Percentiles rank a stretch among this genome's conserved stretches.
Evolutionary conservation across 2,113 vertebrate genomes (phyloP).

Genomic region (Phycodurus eques): DNA sequence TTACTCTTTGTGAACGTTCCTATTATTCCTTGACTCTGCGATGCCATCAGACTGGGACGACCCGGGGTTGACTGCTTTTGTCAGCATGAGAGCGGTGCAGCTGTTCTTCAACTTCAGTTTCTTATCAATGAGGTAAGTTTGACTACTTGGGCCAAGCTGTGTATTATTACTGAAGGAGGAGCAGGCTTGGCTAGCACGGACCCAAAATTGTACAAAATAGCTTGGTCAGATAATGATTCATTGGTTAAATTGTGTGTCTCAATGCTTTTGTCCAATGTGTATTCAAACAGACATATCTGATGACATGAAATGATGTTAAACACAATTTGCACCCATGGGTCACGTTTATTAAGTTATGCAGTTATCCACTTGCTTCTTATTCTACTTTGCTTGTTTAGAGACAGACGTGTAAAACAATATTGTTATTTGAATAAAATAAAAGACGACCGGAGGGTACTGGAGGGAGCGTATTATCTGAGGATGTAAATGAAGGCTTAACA

Average conservation of each 20-base stretch:
- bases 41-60: slow-evolving; percentile 88
- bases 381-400: too few relatives aligned
- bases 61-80: slow-evolving; percentile 96
- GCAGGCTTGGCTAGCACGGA: too few relatives aligned
- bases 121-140: slow-evolving; percentile 94
- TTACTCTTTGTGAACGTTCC: not conserved
- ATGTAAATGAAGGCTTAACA: not conserved
- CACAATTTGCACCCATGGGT: too few relatives aligned
- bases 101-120: slow-evolving; percentile 94
- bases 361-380: not conserved
- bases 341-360: too few relatives aligned
- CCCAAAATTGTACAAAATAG: not conserved
- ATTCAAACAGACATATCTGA: too few relatives aligned
- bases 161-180: not conserved
- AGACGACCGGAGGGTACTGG: not conserved
- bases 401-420: not conserved
- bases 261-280: too few relatives aligned
- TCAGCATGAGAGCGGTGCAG: slow-evolving; percentile 93
- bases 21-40: slow-evolving; percentile 82
- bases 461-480: not conserved
- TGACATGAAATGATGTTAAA: too few relatives aligned
- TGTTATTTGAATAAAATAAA: not conserved
- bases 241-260: too few relatives aligned
- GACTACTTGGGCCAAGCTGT: not conserved
- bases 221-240: too few relatives aligned